Base-by-base conservation (phyloP, 2,797 vertebrate species). In the Hipposideros larvatus region DNA sequence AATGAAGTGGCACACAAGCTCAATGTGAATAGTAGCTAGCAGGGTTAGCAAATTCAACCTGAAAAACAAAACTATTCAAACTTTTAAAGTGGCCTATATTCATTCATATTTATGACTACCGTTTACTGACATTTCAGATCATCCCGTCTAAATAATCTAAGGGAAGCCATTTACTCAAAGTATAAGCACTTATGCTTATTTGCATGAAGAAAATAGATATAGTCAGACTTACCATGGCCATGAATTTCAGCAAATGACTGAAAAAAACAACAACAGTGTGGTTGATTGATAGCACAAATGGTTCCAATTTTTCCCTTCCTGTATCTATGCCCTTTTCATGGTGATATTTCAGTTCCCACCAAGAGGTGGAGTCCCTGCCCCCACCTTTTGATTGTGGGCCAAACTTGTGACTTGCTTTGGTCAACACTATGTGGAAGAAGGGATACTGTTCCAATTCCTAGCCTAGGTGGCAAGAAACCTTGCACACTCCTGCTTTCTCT, bases 231-330 rank as follows among this genome's bases (percentile, higher is more conserved):
- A 31, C 18, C 24, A 51, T 55, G 65, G 73, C 68, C 57, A 61
- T 86, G 74, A 78, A 92, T 90, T 95, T 94, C 57, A 94, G 73
- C 70, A 95, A 80, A 63, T 88, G 41, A 90, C 11, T 74, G 21
- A 65, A 95, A 41, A 51, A 15, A 94, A 95, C 87, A 59, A 83
- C n/a, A 79, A 66, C 11, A 90, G 13, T 61, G 3, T 88, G 28
- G 51, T 59, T 53, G 37, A 74, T 16, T 68, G 43, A 51, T 91
- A 87, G 68, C 37, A 86, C 68, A 96, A 86, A 90, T 63, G 43
- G 16, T 2, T 91, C 14, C 5, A 21, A 41, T 82, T 91, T 22
- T 59, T 57, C 43, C 15, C 31, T 15, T 86, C 46, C 31, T 73
- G 4, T 83, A 91, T 78, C 61, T 92, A 34, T 11, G 48, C 28